phyloP scores from a whole-genome alignment of 2,888 invertebrate species.

The Oscheius onirici region DNA sequence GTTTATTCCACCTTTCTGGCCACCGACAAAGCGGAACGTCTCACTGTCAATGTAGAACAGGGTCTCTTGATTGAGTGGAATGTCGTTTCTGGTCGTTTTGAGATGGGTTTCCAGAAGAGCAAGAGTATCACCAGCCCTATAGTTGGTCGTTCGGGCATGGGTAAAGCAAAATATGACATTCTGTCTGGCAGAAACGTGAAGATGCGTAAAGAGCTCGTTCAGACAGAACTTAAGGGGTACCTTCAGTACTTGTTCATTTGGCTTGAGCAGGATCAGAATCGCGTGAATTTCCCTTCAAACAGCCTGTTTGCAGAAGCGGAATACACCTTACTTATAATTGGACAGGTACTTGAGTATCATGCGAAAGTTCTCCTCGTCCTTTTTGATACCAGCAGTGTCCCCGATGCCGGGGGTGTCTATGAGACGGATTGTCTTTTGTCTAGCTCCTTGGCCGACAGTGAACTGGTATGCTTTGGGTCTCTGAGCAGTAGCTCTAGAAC shows the following conservation, averaged over 20 bases:
- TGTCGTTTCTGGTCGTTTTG: neutral
- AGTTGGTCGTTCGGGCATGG: conserved; percentile 38
- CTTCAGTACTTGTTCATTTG: conserved; percentile 43
- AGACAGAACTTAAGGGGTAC: conserved; percentile 54
- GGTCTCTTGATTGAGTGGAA: neutral
- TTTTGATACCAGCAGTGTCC: neutral
- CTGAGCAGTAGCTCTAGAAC: neutral
- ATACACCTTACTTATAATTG: neutral
- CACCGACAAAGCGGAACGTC: neutral
- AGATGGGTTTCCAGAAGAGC: conserved; percentile 18
- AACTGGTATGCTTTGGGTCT: too few species aligned
- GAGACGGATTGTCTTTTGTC: too few species aligned
- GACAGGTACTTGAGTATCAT: neutral
- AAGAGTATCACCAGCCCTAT: conserved; percentile 35
- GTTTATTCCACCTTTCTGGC: neutral
- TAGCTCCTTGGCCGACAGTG: too few species aligned
- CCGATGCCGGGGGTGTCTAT: neutral
- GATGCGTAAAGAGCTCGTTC: conserved; percentile 52
- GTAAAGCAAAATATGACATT: conserved; percentile 63
- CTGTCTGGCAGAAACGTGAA: conserved; percentile 50
- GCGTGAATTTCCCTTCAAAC: conserved; percentile 41
- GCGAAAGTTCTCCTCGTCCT: too few species aligned
- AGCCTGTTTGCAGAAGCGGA: too few species aligned
- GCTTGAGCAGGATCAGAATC: conserved; percentile 49
- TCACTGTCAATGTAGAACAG: neutral